Evolutionary conservation across 2,888 invertebrate genomes (phyloP).

Genomic region (Lymantria monacha): DNA sequence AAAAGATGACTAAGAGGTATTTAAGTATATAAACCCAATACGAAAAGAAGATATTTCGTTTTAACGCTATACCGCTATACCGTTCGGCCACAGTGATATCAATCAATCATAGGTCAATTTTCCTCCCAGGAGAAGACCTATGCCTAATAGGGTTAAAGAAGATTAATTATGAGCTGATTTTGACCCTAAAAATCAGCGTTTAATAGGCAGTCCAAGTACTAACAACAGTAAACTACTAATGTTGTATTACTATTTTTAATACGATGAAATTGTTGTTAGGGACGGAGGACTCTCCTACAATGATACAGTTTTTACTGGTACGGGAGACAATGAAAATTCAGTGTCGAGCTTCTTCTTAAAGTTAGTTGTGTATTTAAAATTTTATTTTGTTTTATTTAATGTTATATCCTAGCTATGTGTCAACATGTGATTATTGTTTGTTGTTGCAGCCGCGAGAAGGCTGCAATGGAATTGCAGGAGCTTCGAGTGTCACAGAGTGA

Average conservation of each 20-base stretch:
- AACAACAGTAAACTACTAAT: neutral
- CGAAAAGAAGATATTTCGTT: too few relatives aligned
- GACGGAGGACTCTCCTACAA: constrained; percentile 12
- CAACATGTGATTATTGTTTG: constrained; percentile 4
- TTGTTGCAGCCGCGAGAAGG: constrained; percentile 79
- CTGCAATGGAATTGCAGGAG: constrained; percentile 80
- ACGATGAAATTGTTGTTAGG: constrained; percentile 13
- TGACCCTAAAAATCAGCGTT: too few relatives aligned
- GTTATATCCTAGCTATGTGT: neutral
- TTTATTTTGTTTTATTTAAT: constrained; percentile 2
- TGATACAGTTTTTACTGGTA: constrained; percentile 12
- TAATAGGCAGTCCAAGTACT: neutral
- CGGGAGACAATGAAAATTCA: constrained; percentile 8
- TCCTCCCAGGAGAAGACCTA: too few relatives aligned
- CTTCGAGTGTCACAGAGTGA: constrained; percentile 79
- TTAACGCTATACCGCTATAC: too few relatives aligned
- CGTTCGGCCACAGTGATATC: too few relatives aligned
- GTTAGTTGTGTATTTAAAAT: constrained; percentile 14
- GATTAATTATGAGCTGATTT: too few relatives aligned
- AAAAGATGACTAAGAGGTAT: too few relatives aligned
- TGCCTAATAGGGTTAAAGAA: too few relatives aligned
- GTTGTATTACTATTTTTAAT: constrained; percentile 2
- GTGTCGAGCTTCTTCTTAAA: constrained; percentile 9
- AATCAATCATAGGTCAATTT: too few relatives aligned
- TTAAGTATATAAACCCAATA: too few relatives aligned